Evolutionary conservation across 2,888 invertebrate genomes (phyloP).

Genomic region (Drosophila barbarae): DNA sequence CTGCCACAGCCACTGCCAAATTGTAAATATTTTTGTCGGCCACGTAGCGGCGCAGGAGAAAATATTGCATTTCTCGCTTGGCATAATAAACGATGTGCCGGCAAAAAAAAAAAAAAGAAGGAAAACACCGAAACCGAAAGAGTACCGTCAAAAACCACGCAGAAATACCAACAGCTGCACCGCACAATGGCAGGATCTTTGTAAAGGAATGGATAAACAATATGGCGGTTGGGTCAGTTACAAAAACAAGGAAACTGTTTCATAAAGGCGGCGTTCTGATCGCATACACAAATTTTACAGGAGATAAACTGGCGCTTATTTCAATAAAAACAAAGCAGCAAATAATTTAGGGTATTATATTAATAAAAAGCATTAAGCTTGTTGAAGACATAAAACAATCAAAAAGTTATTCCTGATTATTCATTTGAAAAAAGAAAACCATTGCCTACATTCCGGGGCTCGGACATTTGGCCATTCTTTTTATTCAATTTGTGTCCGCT

Average conservation of each 20-base stretch:
- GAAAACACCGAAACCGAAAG: constrained; percentile 24
- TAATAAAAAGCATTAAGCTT: background rate
- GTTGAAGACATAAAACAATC: background rate
- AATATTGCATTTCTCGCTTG: constrained; percentile 74
- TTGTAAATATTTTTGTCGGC: constrained; percentile 74
- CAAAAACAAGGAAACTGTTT: constrained; percentile 8
- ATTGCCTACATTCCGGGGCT: constrained; percentile 13
- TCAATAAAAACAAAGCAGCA: too few species aligned
- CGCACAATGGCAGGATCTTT: constrained; percentile 38
- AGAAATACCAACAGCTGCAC: constrained; percentile 54
- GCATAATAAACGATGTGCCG: constrained; percentile 79
- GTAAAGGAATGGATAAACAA: constrained; percentile 16
- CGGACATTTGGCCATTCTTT: constrained; percentile 19
- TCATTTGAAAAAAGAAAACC: background rate
- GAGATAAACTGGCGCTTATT: background rate
- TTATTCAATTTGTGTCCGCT: constrained; percentile 35
- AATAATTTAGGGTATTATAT: background rate
- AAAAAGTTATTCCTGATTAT: background rate
- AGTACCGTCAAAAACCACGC: constrained; percentile 39
- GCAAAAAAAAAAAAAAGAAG: constrained; percentile 50
- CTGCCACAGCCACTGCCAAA: constrained; percentile 53
- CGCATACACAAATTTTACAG: background rate
- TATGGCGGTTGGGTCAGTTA: constrained; percentile 7
- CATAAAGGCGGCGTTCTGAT: constrained; percentile 4
- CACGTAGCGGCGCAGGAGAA: constrained; percentile 72